These are phyloP conservation scores for Mormyrops attenuatus DNA, from an alignment of 2,797 vertebrate genomes.

Conservation along the genomic window DNA sequence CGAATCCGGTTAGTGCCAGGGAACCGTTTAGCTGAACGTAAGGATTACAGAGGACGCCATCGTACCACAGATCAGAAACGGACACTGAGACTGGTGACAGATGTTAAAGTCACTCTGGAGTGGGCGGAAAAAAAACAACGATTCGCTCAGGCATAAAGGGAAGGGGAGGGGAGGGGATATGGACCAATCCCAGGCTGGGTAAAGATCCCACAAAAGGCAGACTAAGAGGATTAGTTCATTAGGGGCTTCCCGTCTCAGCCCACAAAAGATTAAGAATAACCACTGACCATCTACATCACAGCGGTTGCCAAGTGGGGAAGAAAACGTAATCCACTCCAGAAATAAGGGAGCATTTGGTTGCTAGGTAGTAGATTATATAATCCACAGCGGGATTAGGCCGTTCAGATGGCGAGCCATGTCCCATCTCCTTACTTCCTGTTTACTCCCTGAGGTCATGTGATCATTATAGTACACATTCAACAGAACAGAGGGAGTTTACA, in stretches of 20 bases:
- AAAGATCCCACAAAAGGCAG: slow-evolving; percentile 24
- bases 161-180: not conserved
- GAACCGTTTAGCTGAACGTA: not conserved
- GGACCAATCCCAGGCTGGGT: slow-evolving; percentile 11
- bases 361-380: slow-evolving; percentile 24
- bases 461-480: not conserved
- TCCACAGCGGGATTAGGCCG: slow-evolving; percentile 20
- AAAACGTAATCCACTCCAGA: slow-evolving; percentile 15
- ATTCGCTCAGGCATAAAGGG: not conserved
- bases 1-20: not conserved
- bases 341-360: not conserved
- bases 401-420: not conserved
- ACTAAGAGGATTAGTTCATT: slow-evolving; percentile 32
- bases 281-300: not conserved
- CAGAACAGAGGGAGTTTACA: not conserved
- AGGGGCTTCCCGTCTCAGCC: slow-evolving; percentile 11
- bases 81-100: not conserved
- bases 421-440: not conserved
- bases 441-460: not conserved
- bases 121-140: not conserved
- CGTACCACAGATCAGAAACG: not conserved
- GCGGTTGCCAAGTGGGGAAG: not conserved
- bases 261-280: slow-evolving; percentile 21
- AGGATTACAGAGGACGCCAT: not conserved
- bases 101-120: not conserved